phyloP scores from a whole-genome alignment of 2,888 invertebrate species.

The Aphidoletes aphidimyza region DNA sequence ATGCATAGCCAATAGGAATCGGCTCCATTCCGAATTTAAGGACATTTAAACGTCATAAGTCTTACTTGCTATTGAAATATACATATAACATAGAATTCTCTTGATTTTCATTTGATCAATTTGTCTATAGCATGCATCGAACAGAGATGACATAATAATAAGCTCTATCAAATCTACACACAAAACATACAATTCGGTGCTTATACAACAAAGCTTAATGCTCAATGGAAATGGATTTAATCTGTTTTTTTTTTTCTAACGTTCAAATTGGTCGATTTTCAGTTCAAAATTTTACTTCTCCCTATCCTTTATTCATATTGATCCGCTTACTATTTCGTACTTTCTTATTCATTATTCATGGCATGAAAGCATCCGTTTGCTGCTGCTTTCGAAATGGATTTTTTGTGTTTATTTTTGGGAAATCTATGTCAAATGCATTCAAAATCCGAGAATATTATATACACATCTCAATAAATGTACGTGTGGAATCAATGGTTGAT shows the following conservation, averaged over 20 bases:
- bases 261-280: not conserved
- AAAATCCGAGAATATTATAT: not conserved
- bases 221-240: too few relatives aligned
- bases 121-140: too few relatives aligned
- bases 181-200: not conserved
- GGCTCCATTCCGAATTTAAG: too few relatives aligned
- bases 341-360: conserved; percentile 19
- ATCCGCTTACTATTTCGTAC: conserved; percentile 31
- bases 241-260: not conserved
- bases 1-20: too few relatives aligned
- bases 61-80: too few relatives aligned
- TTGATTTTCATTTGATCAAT: too few relatives aligned
- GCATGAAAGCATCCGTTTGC: not conserved
- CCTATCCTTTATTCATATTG: not conserved
- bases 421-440: too few relatives aligned
- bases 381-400: too few relatives aligned
- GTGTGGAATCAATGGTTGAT: not conserved
- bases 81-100: too few relatives aligned
- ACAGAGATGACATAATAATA: not conserved
- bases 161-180: not conserved
- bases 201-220: not conserved
- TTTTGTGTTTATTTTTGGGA: too few relatives aligned
- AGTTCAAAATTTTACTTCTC: not conserved
- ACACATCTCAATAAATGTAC: too few relatives aligned
- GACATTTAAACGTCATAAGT: too few relatives aligned